Percentiles rank a stretch among this genome's conserved stretches.
These are phyloP conservation scores for Crotalus tigris DNA, from an alignment of 2,113 vertebrate genomes.

Conservation along the genomic window DNA sequence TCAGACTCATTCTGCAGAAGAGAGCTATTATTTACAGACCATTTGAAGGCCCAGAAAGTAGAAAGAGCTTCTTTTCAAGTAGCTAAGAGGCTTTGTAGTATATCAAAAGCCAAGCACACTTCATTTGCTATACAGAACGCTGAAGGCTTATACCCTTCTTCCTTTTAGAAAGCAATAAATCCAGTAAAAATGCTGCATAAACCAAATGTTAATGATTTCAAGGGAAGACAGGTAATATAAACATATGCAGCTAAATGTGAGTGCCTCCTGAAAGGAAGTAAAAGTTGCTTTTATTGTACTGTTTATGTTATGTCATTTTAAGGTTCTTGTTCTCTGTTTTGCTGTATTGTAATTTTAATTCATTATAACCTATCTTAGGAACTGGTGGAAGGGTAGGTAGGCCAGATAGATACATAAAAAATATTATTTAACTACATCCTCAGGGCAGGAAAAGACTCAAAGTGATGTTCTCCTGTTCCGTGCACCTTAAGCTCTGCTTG, in stretches of 20 bases:
- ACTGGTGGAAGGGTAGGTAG: background rate
- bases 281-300: constrained; percentile 11
- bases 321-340: background rate
- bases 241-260: constrained; percentile 13
- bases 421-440: background rate
- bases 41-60: constrained; percentile 27
- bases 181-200: constrained; percentile 42
- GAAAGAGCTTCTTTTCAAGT: constrained; percentile 40
- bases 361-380: background rate
- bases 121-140: constrained; percentile 39
- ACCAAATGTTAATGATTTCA: constrained; percentile 41
- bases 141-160: constrained; percentile 59
- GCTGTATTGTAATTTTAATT: constrained; percentile 17
- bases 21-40: constrained; percentile 47
- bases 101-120: constrained; percentile 45
- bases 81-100: constrained; percentile 34
- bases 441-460: background rate
- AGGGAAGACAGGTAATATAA: background rate
- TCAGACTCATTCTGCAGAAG: constrained; percentile 49
- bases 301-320: background rate
- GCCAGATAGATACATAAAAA: background rate
- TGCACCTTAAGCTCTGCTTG: background rate
- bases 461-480: background rate
- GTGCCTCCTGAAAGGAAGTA: background rate
- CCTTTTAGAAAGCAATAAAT: constrained; percentile 52